phyloP scores from a whole-genome alignment of 2,113 vertebrate genomes.

The Ia io region DNA sequence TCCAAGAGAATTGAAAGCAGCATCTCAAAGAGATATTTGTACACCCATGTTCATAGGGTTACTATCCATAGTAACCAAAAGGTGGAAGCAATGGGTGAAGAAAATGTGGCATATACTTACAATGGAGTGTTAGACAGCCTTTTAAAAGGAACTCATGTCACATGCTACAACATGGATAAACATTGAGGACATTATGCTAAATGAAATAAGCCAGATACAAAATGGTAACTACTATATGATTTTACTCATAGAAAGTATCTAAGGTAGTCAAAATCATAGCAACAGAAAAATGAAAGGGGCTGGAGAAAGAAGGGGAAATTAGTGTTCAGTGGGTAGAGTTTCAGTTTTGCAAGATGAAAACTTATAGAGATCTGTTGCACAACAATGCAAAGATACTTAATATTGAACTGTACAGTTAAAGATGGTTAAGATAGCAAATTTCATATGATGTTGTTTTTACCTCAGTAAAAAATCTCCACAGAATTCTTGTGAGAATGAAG shows the following conservation, averaged over 20 bases:
- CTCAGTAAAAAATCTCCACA: background rate
- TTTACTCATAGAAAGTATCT: background rate
- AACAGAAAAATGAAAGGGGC: background rate
- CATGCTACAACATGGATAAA: background rate
- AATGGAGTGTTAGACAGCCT: background rate
- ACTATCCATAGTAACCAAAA: background rate
- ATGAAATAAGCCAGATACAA: background rate
- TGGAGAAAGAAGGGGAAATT: background rate
- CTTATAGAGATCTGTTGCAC: background rate
- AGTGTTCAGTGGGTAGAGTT: background rate
- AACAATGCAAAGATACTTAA: background rate
- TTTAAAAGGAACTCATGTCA: background rate
- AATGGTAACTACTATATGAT: background rate
- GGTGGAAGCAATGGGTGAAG: background rate
- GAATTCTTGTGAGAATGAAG: background rate
- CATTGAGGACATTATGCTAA: background rate
- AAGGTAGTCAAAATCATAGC: background rate
- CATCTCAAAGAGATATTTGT: background rate
- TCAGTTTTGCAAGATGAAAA: background rate
- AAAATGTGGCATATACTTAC: background rate
- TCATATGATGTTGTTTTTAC: background rate
- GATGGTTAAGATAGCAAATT: background rate
- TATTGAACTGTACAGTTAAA: background rate
- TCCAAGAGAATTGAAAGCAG: background rate
- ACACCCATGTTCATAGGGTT: too few relatives aligned